Evolutionary conservation across 1,140 invertebrate species (phyloP), one percentile per base, ranked within the genome.

Genomic region (Drosophila repletoides): DNA sequence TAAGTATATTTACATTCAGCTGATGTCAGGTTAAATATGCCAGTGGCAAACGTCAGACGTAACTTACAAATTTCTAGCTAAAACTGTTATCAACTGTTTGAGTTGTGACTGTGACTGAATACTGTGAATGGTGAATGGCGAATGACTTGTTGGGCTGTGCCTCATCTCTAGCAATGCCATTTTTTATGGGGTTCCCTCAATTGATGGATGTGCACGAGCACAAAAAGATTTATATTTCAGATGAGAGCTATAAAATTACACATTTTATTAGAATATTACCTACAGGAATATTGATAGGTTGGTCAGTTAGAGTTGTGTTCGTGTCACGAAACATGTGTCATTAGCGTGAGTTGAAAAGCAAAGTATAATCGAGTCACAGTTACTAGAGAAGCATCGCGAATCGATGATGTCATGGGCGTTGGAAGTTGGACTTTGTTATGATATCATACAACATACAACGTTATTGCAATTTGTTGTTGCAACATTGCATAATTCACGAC

Each of bases 341-440:
- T n/a, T 24, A 19, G 4, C 15, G 17, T 38, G 36, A n/a, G n/a
- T 7, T 2, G 19, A 38, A 21, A 19, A 17, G 26, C 46, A 17
- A 14, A 33, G 36, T 5, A 40, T 15, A 48, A 51, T 45, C 10
- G 28, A 19, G 41, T 33, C 40, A 49, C 58, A 60, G 46, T 51
- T 51, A 46, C 33, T 46, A 28, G 45, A 26, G 21, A 5, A 53
- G 40, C 40, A 55, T 15, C 51, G 21, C 14, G 17, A 51, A 59
- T 51, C 55, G 55, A 60, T 66, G 63, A 66, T 66, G 55, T 66
- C 63, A 66, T 51, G 51, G 14, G 5, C 12, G 24, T 12, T 12
- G 22, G 24, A 3, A 10, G 26, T 34, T 58, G 36, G 15, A 4
- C 15, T 33, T 46, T 19, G 21, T 36, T 52, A 52, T 58, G 60